Evolutionary conservation across 2,888 invertebrate species (phyloP).

Genomic region (Drosophila anomalata): DNA sequence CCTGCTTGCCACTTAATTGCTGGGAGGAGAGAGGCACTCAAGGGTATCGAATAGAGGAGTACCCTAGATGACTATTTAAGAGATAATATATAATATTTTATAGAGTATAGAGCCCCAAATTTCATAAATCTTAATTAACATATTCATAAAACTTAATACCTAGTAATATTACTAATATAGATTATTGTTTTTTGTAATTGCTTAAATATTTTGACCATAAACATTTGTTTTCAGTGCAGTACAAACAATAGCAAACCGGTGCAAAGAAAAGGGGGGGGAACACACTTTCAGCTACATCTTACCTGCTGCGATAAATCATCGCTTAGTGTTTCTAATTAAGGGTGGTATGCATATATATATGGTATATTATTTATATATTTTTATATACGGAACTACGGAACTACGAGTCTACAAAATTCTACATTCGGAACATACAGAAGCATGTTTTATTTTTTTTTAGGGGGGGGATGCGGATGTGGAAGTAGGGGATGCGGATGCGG

Average conservation of each 20-base stretch:
- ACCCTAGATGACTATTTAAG: slow-evolving; percentile 6
- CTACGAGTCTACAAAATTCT: slow-evolving; percentile 8
- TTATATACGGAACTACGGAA: slow-evolving; percentile 11
- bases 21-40: not conserved
- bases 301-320: slow-evolving; percentile 28
- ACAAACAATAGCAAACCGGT: slow-evolving; percentile 10
- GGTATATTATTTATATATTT: not conserved
- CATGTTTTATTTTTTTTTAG: not conserved
- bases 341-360: not conserved
- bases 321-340: not conserved
- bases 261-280: slow-evolving; percentile 10
- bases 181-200: not conserved
- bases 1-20: slow-evolving; percentile 26
- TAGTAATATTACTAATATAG: no score
- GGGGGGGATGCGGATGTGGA: slow-evolving; percentile 20
- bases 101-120: no score
- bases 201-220: not conserved
- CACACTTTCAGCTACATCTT: slow-evolving; percentile 25
- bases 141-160: no score
- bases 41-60: not conserved
- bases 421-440: slow-evolving; percentile 19
- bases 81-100: no score
- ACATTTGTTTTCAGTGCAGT: slow-evolving; percentile 6
- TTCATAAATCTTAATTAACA: no score
- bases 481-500: slow-evolving; percentile 8